Evolutionary conservation across 2,888 invertebrate species (phyloP), one percentile per base, ranked within the genome.

Genomic region (Pyrochroa serraticornis): DNA sequence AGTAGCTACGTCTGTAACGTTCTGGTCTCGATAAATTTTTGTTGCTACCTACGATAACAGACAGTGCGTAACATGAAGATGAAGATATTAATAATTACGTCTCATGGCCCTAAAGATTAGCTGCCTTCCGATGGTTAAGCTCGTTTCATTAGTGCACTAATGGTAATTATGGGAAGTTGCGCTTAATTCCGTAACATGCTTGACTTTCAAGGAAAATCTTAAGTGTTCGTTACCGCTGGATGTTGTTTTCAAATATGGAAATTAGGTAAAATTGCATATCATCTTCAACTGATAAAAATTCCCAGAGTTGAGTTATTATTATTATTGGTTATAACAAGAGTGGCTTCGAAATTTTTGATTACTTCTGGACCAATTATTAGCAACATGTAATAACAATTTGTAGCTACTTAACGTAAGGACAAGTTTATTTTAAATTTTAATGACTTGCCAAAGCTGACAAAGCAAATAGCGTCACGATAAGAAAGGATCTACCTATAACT

Each of bases 81-180:
- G 58, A 56, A 63, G 48, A 58, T 56, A 49, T 56, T 56, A 45
- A 56, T 60, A 56, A 67, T 67, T 62, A 59, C 38, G 60, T 63
- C 54, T 66, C 68, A 67, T 63, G 68, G 67, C 58, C 67, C 63
- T 57, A 62, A 47, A 57, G 58, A 65, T 67, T 65, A 62, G 45
- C 60, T 7, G 49, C 57, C 58, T 47, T 58, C 58, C 58, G 14
- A 45, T 44, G 33, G 22, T 44, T 57, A 57, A 60, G 52, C 46
- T 37, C 32, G 41, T 14, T 52, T 52, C 52, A 54, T 60, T 48
- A 58, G 38, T 38, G 44, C 31, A 9, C 9, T 56, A 46, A 34
- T 13, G 42, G 33, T 57, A 57, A 58, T 51, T 55, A 42, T 37
- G 22, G 55, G 37, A 55, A 55, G 33, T 55, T 41, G 42, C 12